Base-by-base conservation (phyloP, 2,113 vertebrate genomes). In the Sarotherodon lohbergeri region DNA sequence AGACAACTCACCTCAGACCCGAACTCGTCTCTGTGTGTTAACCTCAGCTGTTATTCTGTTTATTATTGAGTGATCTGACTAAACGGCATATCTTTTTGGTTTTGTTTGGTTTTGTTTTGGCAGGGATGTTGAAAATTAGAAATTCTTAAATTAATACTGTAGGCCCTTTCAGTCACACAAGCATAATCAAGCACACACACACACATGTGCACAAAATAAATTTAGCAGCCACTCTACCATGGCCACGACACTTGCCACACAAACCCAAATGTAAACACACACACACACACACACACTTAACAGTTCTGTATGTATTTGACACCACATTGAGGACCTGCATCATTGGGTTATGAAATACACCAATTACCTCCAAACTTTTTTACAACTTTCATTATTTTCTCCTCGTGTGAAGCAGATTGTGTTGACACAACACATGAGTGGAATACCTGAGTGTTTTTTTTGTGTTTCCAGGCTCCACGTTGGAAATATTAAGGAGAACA, bases 281-380 rank as follows among this genome's bases (percentile, higher is more conserved):
- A 71, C 63, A 83, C 66, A 86, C 81, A 66, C 71, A 52, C 57
- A 82, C 61, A 29, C 78, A 90, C 89, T 86, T 83, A 86, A 41
- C 83, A 85, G 86, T 82, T 89, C 88, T 91, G 91, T 84, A 36
- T 91, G 90, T 89, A 88, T 90, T 91, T 88, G 90, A 90, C 89
- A 92, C 73, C 89, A 89, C 90, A 93, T 91, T 94, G 90, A 86
- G 83, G 89, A 90, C 86, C 88, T 85, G 93, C 93, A 94, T 91
- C 94, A 95, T 43, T 93, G 92, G 90, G 90, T 92, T 94, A 95
- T 93, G 93, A 95, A 95, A 94, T 94, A 90, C 88, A 86, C 88
- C 91, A 94, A 94, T 95, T 95, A 95, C 91, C 90, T 93, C 90
- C 80, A 86, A 94, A 91, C 87, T 90, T 92, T 85, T 93, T 93